Conservation (phyloP, 2,888 invertebrate genomes). For the Schrankia costaestrigalis region DNA sequence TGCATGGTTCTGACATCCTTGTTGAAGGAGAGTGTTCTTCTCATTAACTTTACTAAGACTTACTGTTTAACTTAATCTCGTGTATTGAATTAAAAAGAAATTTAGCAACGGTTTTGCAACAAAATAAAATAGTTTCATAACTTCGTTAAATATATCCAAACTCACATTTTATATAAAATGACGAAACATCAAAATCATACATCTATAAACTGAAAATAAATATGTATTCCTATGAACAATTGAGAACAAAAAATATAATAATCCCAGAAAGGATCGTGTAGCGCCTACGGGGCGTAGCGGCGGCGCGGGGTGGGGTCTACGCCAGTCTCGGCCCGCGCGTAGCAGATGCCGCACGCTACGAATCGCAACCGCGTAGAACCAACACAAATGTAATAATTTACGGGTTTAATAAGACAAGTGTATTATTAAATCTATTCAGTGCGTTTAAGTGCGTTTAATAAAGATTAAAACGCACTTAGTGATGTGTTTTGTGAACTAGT, state of each 20-base stretch:
- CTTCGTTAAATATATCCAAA: too few relatives aligned
- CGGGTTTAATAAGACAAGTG: conserved; percentile 33
- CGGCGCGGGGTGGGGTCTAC: conserved; percentile 62
- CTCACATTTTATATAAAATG: too few relatives aligned
- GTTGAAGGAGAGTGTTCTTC: too few relatives aligned
- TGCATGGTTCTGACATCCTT: too few relatives aligned
- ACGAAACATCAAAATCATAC: conserved; percentile 3
- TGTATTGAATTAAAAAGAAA: too few relatives aligned
- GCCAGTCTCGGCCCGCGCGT: conserved; percentile 72
- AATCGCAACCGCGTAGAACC: conserved; percentile 26
- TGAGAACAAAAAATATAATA: conserved; percentile 36
- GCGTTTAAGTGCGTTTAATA: conserved; percentile 20
- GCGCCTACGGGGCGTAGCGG: conserved; percentile 40
- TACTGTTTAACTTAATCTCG: too few relatives aligned
- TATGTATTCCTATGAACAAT: conserved; percentile 24
- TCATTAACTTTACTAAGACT: too few relatives aligned
- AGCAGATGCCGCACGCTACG: conserved; percentile 68
- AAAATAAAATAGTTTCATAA: too few relatives aligned
- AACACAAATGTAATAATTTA: conserved; percentile 23
- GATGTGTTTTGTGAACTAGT: conserved; percentile 43
- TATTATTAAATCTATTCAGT: conserved; percentile 28
- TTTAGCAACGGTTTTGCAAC: too few relatives aligned
- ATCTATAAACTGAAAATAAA: conserved; percentile 14
- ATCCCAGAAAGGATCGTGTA: conserved; percentile 36
- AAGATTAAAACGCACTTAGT: conserved; percentile 31